Conservation (phyloP, 1,140 invertebrate genomes). For the Drosophila guanche region DNA sequence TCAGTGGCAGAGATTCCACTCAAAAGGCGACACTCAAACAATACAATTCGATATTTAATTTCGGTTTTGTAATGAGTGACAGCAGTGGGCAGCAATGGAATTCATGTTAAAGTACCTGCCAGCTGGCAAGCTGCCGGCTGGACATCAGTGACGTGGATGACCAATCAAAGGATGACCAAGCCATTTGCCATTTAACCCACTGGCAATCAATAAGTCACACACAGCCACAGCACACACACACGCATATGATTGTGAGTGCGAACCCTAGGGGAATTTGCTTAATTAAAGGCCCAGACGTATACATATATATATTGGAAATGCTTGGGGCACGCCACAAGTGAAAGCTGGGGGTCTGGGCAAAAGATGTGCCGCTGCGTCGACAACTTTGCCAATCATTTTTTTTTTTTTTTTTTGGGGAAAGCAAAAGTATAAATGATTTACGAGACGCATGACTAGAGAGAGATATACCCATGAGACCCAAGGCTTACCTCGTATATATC, state of each 20-base stretch:
- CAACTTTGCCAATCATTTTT: constrained; percentile 56
- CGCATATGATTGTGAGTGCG: constrained; percentile 6
- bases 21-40: constrained; percentile 13
- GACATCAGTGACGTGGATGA: constrained; percentile 35
- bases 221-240: constrained; percentile 4
- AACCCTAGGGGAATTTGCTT: constrained; percentile 68
- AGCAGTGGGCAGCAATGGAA: not conserved
- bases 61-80: constrained; percentile 35
- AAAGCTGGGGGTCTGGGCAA: not conserved
- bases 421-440: constrained; percentile 51
- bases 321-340: constrained; percentile 29
- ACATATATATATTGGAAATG: constrained; percentile 31
- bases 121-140: constrained; percentile 1
- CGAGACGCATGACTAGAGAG: constrained; percentile 17
- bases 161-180: constrained; percentile 60
- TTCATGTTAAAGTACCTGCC: constrained; percentile 22
- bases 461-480: constrained; percentile 18
- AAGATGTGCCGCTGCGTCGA: constrained; percentile 48
- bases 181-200: constrained; percentile 49
- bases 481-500: constrained; percentile 95
- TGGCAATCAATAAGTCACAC: constrained; percentile 75
- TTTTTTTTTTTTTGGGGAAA: constrained; percentile 23
- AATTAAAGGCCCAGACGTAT: constrained; percentile 62
- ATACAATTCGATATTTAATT: constrained; percentile 51
- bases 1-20: constrained; percentile 7